Conservation (phyloP, 2,113 vertebrate genomes). For the Megaceryle torquata region DNA sequence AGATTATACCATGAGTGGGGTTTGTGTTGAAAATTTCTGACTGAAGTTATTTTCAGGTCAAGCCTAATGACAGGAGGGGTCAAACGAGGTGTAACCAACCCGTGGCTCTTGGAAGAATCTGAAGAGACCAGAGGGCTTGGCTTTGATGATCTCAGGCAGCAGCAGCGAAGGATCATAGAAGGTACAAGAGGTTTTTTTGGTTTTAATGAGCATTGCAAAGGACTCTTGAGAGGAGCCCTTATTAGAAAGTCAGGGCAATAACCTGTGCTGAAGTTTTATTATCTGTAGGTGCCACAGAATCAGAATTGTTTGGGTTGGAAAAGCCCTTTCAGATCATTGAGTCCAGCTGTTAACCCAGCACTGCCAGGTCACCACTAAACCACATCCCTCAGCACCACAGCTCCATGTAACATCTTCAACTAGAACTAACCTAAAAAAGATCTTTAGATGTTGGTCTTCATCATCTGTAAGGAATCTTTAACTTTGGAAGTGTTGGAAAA, state of each 20-base stretch:
- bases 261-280: not conserved
- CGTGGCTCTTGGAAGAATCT: slow-evolving; percentile 90
- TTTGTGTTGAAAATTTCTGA: not conserved
- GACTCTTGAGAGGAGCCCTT: not conserved
- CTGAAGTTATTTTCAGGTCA: slow-evolving; percentile 74
- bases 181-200: slow-evolving; percentile 70
- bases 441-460: not conserved
- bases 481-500: not conserved
- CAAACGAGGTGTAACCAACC: slow-evolving; percentile 73
- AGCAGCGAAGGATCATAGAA: slow-evolving; percentile 90
- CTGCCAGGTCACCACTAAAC: not conserved
- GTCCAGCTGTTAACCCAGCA: not conserved
- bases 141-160: slow-evolving; percentile 88
- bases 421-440: not conserved
- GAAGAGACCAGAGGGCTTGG: slow-evolving; percentile 89
- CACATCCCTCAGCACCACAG: not conserved
- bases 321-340: not conserved
- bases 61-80: slow-evolving; percentile 80
- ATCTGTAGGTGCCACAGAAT: not conserved
- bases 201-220: not conserved
- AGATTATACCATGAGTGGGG: not conserved
- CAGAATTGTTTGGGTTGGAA: not conserved
- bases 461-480: not conserved
- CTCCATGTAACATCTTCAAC: not conserved
- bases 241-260: rapidly evolving